Conservation (phyloP, 2,888 invertebrate species). For the Drosophila anceps region DNA sequence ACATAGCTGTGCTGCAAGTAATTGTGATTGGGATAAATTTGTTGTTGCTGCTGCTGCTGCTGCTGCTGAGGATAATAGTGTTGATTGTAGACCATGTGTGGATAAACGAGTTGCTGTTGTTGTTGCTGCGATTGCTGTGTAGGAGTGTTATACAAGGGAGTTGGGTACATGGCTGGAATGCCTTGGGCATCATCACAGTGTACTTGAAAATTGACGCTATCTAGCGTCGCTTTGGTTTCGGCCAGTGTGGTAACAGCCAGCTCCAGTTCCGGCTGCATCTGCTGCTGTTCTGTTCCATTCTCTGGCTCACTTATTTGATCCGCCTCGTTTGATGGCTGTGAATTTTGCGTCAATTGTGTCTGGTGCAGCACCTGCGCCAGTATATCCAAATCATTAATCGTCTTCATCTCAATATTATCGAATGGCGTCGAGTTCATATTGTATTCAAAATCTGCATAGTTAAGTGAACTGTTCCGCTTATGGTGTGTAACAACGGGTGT, state of each 20-base stretch:
- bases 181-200: slow-evolving; percentile 71
- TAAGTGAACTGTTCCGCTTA: slow-evolving; percentile 81
- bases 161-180: slow-evolving; percentile 71
- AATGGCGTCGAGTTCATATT: slow-evolving; percentile 95
- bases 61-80: slow-evolving; percentile 55
- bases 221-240: slow-evolving; percentile 73
- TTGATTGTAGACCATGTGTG: slow-evolving; percentile 59
- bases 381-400: slow-evolving; percentile 96
- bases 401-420: slow-evolving; percentile 96
- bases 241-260: slow-evolving; percentile 64
- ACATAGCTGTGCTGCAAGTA: slow-evolving; percentile 74
- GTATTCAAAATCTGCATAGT: slow-evolving; percentile 94
- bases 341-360: slow-evolving; percentile 73
- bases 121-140: slow-evolving; percentile 53
- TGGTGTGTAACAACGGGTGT: slow-evolving; percentile 56
- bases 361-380: slow-evolving; percentile 91
- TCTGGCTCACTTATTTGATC: slow-evolving; percentile 4
- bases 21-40: slow-evolving; percentile 82
- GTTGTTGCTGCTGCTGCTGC: slow-evolving; percentile 51
- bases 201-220: slow-evolving; percentile 71
- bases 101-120: slow-evolving; percentile 46
- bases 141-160: slow-evolving; percentile 42
- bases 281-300: slow-evolving; percentile 12
- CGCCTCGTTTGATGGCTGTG: slow-evolving; percentile 1
- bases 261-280: slow-evolving; percentile 36